These are phyloP conservation scores for Mesaphorura yosii DNA, from an alignment of 1,140 invertebrate genomes.

Conservation along the genomic window DNA sequence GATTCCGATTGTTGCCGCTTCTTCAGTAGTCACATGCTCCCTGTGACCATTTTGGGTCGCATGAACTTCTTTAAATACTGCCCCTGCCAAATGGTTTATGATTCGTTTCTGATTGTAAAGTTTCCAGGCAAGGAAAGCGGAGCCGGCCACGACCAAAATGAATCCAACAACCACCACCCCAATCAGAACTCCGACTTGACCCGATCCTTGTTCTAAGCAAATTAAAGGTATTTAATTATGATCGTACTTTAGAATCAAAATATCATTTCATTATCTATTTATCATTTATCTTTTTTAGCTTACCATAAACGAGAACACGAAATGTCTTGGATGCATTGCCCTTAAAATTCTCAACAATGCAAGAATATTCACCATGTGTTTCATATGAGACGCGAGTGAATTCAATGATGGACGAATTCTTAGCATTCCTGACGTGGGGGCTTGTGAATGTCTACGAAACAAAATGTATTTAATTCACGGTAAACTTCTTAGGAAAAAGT, in stretches of 20 bases:
- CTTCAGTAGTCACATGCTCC: neutral
- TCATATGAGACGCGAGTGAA: conserved; percentile 15
- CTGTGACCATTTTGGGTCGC: neutral
- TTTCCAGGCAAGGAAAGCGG: neutral
- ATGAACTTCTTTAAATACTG: conserved; percentile 17
- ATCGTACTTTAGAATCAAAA: neutral
- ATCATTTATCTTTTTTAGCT: neutral
- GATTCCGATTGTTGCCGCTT: neutral
- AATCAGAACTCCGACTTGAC: neutral
- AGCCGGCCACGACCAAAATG: neutral
- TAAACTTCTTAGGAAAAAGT: neutral
- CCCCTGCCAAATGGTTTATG: conserved; percentile 10
- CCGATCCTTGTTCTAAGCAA: conserved; percentile 1
- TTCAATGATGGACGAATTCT: neutral
- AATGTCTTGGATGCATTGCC: conserved; percentile 7
- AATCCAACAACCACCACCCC: neutral
- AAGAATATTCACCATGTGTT: conserved; percentile 12
- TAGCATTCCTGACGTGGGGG: conserved; percentile 1
- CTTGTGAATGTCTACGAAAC: neutral
- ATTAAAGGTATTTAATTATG: too few species aligned
- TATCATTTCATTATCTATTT: neutral
- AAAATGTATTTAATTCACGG: neutral
- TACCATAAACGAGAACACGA: conserved; percentile 13
- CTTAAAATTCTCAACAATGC: conserved; percentile 11
- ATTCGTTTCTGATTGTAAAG: conserved; percentile 9